Base-by-base conservation (phyloP, 2,888 invertebrate species). In the Tipula vernalis region DNA sequence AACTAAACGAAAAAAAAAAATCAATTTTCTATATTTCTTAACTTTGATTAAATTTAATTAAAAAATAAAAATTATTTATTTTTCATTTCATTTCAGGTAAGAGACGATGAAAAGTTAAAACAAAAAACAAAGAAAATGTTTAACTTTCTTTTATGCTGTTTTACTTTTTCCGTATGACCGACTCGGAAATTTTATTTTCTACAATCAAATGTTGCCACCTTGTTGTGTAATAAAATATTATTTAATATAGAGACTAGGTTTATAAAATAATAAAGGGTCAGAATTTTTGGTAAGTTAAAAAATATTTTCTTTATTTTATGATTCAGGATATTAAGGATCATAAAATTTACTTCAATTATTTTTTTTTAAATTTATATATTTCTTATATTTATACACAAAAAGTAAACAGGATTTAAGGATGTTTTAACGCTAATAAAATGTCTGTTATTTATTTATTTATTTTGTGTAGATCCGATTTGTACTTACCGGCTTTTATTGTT, bases 311-410 rank as follows among this genome's bases (percentile, higher is more conserved):
- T 71, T 71, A 71, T 71, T 71, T 71, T 71, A 71, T 71, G 71
- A 71, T 71, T 71, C 71, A 71, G 71, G 71, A 71, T 71, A 71
- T 71, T 71, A 71, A 71, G 71, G 71, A 71, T 71, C 71, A 71
- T 71, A 71, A 71, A 71, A 71, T 71, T 71, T 71, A 71, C 71
- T 71, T 28, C 28, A 71, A 71, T 28, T 71, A 28, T 28, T 71
- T 39, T 39, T 39, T 39, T 39, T 39, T 39, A 39, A 39, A 39
- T 39, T 39, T 39, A 39, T 39, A 57, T 57, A 57, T 71, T 71
- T 71, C 10, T 28, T 28, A 28, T n/a, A n/a, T 47, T 47, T 47
- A 51, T 57, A 71, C 28, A 71, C 10, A 71, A 71, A 71, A 71
- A n/a, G 71, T 71, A 71, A 71, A 71, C 71, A 71, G 71, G 71